Percentiles rank a stretch among this genome's conserved stretches.
Conservation (phyloP, 37 sponge, comb jelly and placozoan genomes). For the Axinella damicornis region DNA sequence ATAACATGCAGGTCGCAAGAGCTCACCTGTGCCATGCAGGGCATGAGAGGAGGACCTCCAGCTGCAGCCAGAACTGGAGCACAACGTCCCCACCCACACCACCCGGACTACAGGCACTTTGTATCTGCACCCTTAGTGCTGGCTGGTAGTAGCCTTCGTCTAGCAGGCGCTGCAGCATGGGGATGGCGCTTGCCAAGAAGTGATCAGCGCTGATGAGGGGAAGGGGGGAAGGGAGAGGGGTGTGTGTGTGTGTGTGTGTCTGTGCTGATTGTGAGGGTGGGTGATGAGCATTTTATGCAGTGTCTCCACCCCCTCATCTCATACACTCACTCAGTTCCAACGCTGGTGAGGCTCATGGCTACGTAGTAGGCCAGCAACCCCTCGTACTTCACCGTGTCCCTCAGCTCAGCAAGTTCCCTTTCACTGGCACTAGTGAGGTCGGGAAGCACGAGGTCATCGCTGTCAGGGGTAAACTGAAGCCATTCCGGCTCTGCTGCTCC, state of each 20-base stretch:
- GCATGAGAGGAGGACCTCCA: slow-evolving; percentile 52
- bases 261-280: too few species aligned
- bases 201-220: slow-evolving; percentile 59
- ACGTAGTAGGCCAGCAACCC: slow-evolving; percentile 84
- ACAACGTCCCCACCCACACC: slow-evolving; percentile 36
- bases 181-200: slow-evolving; percentile 63
- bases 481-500: not conserved
- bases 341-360: slow-evolving; percentile 66
- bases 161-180: slow-evolving; percentile 58
- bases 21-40: slow-evolving; percentile 73
- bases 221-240: not conserved
- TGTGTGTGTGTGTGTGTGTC: not conserved
- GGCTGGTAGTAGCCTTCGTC: slow-evolving; percentile 82
- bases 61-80: slow-evolving; percentile 84
- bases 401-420: slow-evolving; percentile 56
- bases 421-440: slow-evolving; percentile 19
- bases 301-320: too few species aligned
- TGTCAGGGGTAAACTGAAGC: not conserved
- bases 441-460: slow-evolving; percentile 28
- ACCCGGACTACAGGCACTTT: slow-evolving; percentile 40
- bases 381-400: slow-evolving; percentile 53
- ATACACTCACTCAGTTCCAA: slow-evolving; percentile 75
- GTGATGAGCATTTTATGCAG: too few species aligned
- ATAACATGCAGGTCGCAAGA: too few species aligned
- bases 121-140: slow-evolving; percentile 65